Conservation (phyloP, 2,113 vertebrate species). For the Oenanthe oenanthe region DNA sequence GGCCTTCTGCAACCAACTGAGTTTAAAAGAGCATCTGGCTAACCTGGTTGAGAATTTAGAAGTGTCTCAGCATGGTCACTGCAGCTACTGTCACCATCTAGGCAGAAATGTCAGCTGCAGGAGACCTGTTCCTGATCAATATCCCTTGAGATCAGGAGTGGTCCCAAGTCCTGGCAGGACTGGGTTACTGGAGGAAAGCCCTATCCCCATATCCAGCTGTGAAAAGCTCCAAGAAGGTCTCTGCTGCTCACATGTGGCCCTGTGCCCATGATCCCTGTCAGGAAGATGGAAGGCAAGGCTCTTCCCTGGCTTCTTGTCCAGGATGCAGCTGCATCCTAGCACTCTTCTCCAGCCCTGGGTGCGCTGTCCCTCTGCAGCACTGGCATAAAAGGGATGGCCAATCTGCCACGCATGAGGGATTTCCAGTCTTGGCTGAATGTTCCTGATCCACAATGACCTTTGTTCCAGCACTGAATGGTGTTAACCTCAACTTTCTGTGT, state of each 20-base stretch:
- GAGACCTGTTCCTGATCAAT: neutral
- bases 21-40: neutral
- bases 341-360: neutral
- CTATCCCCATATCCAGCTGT: neutral
- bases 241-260: neutral
- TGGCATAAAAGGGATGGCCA: neutral
- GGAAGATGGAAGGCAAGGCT: neutral
- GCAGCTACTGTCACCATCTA: neutral
- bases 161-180: neutral
- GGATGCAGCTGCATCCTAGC: neutral
- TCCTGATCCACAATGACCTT: neutral
- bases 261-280: neutral
- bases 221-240: neutral
- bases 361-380: neutral
- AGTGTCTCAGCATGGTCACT: neutral
- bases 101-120: neutral
- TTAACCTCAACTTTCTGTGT: constrained; percentile 23
- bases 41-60: neutral
- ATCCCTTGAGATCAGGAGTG: neutral
- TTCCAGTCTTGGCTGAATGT: constrained; percentile 18
- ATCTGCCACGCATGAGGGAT: neutral
- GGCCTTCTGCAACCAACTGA: neutral
- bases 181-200: neutral
- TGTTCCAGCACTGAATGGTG: constrained; percentile 5
- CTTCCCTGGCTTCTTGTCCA: neutral